Conservation (phyloP, 2,797 vertebrate species). For the Remorina albescens region DNA sequence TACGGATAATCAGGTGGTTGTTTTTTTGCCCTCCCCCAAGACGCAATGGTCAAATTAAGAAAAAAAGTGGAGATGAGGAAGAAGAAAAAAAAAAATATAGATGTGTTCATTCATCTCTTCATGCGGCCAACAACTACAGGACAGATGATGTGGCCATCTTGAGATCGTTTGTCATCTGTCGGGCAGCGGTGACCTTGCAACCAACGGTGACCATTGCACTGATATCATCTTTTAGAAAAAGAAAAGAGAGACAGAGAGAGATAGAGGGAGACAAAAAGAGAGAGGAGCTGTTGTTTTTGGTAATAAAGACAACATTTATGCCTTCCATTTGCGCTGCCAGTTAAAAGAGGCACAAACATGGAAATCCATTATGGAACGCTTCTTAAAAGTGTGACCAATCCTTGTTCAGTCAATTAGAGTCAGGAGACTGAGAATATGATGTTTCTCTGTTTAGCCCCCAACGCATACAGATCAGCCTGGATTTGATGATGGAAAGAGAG, state of each 20-base stretch:
- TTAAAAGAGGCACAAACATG: slow-evolving; percentile 93
- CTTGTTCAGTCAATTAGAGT: slow-evolving; percentile 93
- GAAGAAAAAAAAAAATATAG: slow-evolving; percentile 19
- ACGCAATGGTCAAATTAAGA: slow-evolving; percentile 68
- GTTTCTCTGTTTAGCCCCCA: slow-evolving; percentile 83
- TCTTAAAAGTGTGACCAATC: slow-evolving; percentile 91
- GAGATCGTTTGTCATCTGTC: slow-evolving; percentile 90
- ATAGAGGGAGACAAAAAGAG: slow-evolving; percentile 43
- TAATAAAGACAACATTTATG: slow-evolving; percentile 91
- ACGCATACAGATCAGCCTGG: slow-evolving; percentile 82
- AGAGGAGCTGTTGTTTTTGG: slow-evolving; percentile 82
- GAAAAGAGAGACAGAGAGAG: slow-evolving; percentile 25
- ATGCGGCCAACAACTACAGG: slow-evolving; percentile 76
- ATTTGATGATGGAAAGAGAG: slow-evolving; percentile 80
- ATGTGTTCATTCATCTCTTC: slow-evolving; percentile 75
- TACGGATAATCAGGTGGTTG: slow-evolving; percentile 72
- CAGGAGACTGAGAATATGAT: slow-evolving; percentile 81
- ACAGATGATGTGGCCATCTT: slow-evolving; percentile 89
- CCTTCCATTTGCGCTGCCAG: slow-evolving; percentile 90
- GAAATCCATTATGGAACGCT: slow-evolving; percentile 92
- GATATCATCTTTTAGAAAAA: slow-evolving; percentile 80
- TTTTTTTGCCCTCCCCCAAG: slow-evolving; percentile 44
- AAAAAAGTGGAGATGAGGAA: slow-evolving; percentile 42
- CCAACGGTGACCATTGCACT: slow-evolving; percentile 76
- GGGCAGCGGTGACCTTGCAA: slow-evolving; percentile 88